Base-by-base conservation (phyloP, 2,888 invertebrate genomes). In the Calliphora vomitoria region DNA sequence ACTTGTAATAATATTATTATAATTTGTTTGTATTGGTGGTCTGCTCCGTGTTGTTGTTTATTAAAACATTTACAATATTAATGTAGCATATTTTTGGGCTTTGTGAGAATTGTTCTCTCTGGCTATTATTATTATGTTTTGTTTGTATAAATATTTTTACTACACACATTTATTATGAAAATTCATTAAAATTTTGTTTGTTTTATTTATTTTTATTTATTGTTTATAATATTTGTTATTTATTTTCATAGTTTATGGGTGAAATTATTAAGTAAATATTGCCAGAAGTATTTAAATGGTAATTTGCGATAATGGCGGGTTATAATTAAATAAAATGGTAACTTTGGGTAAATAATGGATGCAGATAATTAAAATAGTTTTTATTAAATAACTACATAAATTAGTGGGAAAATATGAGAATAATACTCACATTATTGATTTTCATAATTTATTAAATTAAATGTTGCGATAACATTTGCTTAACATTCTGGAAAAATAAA, bases 1-100 rank as follows among this genome's bases (percentile, higher is more conserved):
- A 55, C 15, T 1, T 38, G 38, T 38, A 64, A 11, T 20, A 18
- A 53, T 53, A 41, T 38, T 11, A 64, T 58, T 55, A 53, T 68
- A 68, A 78, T 78, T 44, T 58, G 41, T 38, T 62, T 20, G 3
- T 58, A 3, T 55, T 25, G 2, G 35, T 35, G 6, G 35, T 35
- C 35, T 4, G 35, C 5, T 6, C 35, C 25, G 4, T 15, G 10
- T 31, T 58, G n/a, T 5, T 31, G 25, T 68, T 35, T 66, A 53
- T 58, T 55, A 55, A 78, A 68, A 41, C n/a, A 3, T 68, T 55
- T 53, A 68, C 44, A 58, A 20, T 58, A 58, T 69, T 68, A 68
- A 58, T 79, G 68, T 58, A 47, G 78, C 78, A 79, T 69, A 79
- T 69, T 79, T 79, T 69, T 55, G 2, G 58, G 68, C 25, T 20